These are phyloP conservation scores for Iphiclides podalirius DNA, from an alignment of 2,888 invertebrate species.

Conservation along the genomic window DNA sequence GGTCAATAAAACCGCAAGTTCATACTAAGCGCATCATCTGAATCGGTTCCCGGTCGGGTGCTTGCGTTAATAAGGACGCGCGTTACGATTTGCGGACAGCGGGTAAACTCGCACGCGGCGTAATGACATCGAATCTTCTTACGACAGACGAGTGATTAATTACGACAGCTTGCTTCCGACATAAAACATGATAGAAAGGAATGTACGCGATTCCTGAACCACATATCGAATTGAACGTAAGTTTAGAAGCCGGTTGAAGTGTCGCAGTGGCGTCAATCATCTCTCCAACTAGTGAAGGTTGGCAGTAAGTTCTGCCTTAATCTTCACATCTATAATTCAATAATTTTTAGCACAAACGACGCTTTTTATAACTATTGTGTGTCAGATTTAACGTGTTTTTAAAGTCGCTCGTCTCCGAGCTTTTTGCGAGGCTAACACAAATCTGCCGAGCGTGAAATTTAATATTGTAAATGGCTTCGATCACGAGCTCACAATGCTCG, in stretches of 20 bases:
- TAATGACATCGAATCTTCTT: slow-evolving; percentile 4
- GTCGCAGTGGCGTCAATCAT: too few species aligned
- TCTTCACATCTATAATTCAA: too few species aligned
- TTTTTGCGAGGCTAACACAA: slow-evolving; percentile 51
- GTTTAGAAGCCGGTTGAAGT: too few species aligned
- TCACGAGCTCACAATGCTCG: slow-evolving; percentile 45
- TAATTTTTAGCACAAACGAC: neutral
- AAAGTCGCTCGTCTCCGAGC: slow-evolving; percentile 32
- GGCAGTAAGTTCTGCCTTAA: too few species aligned
- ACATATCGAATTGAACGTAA: neutral
- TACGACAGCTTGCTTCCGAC: too few species aligned
- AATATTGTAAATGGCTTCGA: slow-evolving; percentile 58
- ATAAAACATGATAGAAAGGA: neutral
- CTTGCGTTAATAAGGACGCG: slow-evolving; percentile 2
- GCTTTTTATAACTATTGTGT: slow-evolving; percentile 20
- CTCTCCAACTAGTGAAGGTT: neutral
- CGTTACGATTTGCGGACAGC: slow-evolving; percentile 1
- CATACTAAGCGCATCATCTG: neutral
- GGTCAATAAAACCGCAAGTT: slow-evolving; percentile 17
- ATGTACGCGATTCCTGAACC: neutral
- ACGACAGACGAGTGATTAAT: neutral
- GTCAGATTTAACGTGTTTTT: slow-evolving; percentile 19
- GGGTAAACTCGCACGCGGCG: neutral
- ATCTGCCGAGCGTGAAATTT: slow-evolving; percentile 63
- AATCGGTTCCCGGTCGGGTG: slow-evolving; percentile 11